Conservation (phyloP, 2,113 vertebrate species). For the Coregonus clupeaformis region DNA sequence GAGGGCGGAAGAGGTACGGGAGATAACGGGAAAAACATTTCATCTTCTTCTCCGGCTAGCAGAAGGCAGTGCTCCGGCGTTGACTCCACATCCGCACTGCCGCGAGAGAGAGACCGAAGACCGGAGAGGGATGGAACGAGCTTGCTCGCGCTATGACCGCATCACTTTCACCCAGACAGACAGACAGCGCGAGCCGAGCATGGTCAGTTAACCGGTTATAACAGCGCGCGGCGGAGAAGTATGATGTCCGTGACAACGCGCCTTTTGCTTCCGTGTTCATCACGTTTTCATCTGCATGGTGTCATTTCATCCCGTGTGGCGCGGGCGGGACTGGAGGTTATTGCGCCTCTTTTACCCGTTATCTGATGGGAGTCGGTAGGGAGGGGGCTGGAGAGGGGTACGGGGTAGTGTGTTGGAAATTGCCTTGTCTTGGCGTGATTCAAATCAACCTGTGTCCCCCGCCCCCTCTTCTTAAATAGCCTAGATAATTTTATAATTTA, state of each 20-base stretch:
- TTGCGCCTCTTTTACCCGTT: not conserved
- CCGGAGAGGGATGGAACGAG: constrained; percentile 41
- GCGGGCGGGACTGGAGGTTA: not conserved
- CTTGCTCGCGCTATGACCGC: constrained; percentile 74
- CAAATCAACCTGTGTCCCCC: no score
- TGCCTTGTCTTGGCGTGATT: no score
- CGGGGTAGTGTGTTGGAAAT: no score
- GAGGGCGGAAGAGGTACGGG: constrained; percentile 93
- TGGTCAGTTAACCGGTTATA: constrained; percentile 37
- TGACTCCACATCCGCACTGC: constrained; percentile 75
- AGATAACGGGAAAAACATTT: constrained; percentile 97
- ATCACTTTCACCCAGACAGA: constrained; percentile 61
- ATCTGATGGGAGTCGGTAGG: constrained; percentile 29
- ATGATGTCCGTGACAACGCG: constrained; percentile 37
- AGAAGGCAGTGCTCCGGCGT: constrained; percentile 59
- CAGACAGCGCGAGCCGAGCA: constrained; percentile 12
- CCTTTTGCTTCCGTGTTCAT: constrained; percentile 28
- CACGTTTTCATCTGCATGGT: not conserved
- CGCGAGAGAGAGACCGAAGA: constrained; percentile 58
- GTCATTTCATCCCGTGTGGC: not conserved
- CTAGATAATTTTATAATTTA: no score
- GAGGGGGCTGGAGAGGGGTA: no score
- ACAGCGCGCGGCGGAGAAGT: constrained; percentile 31
- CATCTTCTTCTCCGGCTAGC: constrained; percentile 81
- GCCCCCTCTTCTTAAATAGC: no score